Evolutionary conservation across 1,140 invertebrate species (phyloP).

Genomic region (Chymomyza costata): DNA sequence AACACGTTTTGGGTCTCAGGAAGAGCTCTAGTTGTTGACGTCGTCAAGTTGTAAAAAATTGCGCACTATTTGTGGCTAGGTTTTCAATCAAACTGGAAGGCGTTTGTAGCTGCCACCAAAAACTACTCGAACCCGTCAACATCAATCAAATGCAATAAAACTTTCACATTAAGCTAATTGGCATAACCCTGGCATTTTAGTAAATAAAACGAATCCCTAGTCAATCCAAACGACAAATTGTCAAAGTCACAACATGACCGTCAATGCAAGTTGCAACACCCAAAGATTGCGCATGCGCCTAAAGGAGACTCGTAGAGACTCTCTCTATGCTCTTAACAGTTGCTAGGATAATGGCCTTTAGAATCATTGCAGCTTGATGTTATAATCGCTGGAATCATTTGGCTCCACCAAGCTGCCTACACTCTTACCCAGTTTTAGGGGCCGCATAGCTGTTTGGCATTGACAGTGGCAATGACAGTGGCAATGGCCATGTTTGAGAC

Average conservation of each 20-base stretch:
- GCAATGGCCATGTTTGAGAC: no score
- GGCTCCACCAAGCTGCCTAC: no score
- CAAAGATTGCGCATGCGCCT: no score
- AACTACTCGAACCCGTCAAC: background rate
- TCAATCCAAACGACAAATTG: no score
- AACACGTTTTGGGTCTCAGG: constrained; percentile 34
- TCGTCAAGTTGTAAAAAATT: background rate
- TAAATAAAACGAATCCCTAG: no score
- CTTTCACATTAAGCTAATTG: constrained; percentile 32
- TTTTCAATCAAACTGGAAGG: constrained; percentile 36
- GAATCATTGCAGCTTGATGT: constrained; percentile 45
- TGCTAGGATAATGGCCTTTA: constrained; percentile 60
- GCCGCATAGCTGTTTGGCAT: constrained; percentile 50
- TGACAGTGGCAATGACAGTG: no score
- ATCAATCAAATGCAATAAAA: constrained; percentile 5
- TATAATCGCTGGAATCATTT: constrained; percentile 42
- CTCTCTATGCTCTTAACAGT: constrained; percentile 5
- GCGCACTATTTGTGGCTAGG: constrained; percentile 43
- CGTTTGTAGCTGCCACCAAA: constrained; percentile 9
- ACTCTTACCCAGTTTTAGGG: constrained; percentile 46
- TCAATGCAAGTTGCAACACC: no score
- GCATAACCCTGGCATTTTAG: constrained; percentile 5
- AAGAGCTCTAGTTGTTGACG: no score
- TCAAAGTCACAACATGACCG: no score
- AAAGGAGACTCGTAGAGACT: no score